These are phyloP conservation scores for Felis catus DNA, from an alignment of 2,113 vertebrate species.

Conservation along the genomic window DNA sequence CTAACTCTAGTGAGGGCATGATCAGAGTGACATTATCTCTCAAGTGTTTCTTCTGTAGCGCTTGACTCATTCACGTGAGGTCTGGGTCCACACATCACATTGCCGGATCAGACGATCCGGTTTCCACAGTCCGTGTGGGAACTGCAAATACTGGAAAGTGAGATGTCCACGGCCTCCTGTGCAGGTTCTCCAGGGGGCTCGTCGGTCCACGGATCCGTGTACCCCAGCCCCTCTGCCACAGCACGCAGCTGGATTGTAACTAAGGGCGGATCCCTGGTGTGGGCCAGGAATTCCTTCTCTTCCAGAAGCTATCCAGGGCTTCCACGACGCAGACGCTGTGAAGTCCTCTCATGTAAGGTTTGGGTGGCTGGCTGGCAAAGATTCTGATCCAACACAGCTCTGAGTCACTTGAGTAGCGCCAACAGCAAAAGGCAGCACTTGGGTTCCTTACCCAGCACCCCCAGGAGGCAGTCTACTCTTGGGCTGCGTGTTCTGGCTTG, in stretches of 20 bases:
- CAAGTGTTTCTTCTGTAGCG: not conserved
- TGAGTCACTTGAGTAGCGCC: not conserved
- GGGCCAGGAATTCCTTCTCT: not conserved
- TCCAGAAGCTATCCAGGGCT: not conserved
- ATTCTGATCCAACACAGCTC: not conserved
- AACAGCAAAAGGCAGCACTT: not conserved
- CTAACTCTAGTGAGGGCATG: not conserved
- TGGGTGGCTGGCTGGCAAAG: not conserved
- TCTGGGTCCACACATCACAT: not conserved
- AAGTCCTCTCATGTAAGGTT: not conserved
- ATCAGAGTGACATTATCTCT: not conserved
- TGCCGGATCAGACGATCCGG: not conserved
- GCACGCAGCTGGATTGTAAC: not conserved
- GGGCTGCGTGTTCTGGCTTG: not conserved
- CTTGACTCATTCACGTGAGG: not conserved
- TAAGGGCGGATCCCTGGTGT: fast-evolving
- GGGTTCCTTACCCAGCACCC: not conserved
- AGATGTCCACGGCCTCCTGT: not conserved
- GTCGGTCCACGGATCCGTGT: fast-evolving
- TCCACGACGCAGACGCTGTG: not conserved
- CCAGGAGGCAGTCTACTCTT: not conserved
- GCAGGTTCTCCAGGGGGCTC: not conserved
- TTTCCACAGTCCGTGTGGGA: not conserved
- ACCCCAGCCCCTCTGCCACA: not conserved
- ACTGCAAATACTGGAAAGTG: not conserved